These are phyloP conservation scores for Takifugu bimaculatus DNA, from an alignment of 2,113 vertebrate genomes.

Conservation along the genomic window DNA sequence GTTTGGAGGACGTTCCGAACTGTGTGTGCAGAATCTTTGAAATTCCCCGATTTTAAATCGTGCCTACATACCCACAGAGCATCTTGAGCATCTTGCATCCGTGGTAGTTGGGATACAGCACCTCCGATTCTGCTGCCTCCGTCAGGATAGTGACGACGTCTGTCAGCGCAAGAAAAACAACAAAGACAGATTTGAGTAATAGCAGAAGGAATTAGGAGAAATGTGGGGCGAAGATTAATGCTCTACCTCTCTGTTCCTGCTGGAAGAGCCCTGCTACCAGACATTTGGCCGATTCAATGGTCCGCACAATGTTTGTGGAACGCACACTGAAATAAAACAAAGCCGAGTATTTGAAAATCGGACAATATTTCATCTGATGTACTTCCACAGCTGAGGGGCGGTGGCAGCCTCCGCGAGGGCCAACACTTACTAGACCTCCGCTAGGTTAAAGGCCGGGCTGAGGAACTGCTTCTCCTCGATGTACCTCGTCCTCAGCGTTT, in stretches of 20 bases:
- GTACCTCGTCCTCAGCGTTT: conserved; percentile 82
- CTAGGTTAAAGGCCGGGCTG: conserved; percentile 76
- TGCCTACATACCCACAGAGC: conserved; percentile 73
- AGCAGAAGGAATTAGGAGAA: not conserved
- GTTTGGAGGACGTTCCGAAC: conserved; percentile 4
- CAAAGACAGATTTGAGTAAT: conserved; percentile 8
- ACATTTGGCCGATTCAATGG: conserved; percentile 90
- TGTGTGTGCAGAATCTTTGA: conserved; percentile 27
- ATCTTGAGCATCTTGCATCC: conserved; percentile 80
- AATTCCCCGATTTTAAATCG: conserved; percentile 1
- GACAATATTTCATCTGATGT: no score
- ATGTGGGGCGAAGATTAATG: not conserved
- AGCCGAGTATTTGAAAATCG: no score
- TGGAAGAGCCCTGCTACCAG: conserved; percentile 91
- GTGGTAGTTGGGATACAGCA: conserved; percentile 87
- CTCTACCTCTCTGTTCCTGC: conserved; percentile 84
- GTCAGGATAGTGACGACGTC: conserved; percentile 81
- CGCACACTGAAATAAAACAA: conserved; percentile 76
- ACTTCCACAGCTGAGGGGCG: no score
- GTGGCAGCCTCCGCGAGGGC: not conserved
- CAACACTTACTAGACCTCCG: conserved; percentile 90
- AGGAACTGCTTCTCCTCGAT: conserved; percentile 81
- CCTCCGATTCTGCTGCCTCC: conserved; percentile 80
- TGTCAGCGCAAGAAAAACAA: conserved; percentile 46
- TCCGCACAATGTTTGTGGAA: conserved; percentile 90